A percentile compares a stretch with the other conserved stretches of the same genome.
Conservation (phyloP, 2,797 vertebrate species). For the Alauda arvensis region DNA sequence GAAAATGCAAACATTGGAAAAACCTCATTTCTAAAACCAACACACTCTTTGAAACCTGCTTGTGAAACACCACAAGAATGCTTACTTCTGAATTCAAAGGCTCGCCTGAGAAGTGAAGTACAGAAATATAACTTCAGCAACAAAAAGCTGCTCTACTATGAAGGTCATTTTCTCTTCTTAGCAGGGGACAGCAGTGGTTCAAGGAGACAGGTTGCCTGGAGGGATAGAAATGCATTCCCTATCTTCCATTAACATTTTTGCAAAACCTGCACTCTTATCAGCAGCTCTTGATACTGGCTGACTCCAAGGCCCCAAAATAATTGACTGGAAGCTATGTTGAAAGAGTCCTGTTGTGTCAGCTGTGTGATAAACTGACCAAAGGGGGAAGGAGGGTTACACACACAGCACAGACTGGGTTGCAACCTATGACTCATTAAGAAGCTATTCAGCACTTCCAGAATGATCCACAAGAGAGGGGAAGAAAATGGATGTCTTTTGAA, state of each 20-base stretch:
- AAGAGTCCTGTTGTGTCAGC: not conserved
- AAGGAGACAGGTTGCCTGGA: slow-evolving; percentile 9
- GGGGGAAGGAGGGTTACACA: not conserved
- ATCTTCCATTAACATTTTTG: slow-evolving; percentile 38
- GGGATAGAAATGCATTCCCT: not conserved
- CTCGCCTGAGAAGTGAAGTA: not conserved
- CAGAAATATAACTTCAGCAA: not conserved
- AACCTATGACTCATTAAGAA: slow-evolving; percentile 27
- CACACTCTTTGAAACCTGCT: not conserved
- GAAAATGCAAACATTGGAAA: not conserved
- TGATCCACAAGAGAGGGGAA: not conserved
- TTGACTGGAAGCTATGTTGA: slow-evolving; percentile 32
- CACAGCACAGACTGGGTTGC: not conserved
- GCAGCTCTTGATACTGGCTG: slow-evolving; percentile 1
- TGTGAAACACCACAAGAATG: not conserved
- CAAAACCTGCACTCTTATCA: slow-evolving; percentile 44
- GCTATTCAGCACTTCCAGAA: slow-evolving; percentile 20
- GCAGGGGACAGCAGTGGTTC: not conserved
- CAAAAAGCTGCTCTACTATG: not conserved
- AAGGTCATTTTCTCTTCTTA: not conserved
- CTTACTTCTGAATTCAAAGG: not conserved
- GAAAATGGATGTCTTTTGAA: slow-evolving; percentile 20
- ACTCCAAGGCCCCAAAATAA: slow-evolving; percentile 17
- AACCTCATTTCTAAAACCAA: not conserved
- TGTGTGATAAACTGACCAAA: slow-evolving; percentile 15